These are phyloP conservation scores for Anarrhichthys ocellatus DNA, from an alignment of 2,113 vertebrate genomes.

Conservation along the genomic window DNA sequence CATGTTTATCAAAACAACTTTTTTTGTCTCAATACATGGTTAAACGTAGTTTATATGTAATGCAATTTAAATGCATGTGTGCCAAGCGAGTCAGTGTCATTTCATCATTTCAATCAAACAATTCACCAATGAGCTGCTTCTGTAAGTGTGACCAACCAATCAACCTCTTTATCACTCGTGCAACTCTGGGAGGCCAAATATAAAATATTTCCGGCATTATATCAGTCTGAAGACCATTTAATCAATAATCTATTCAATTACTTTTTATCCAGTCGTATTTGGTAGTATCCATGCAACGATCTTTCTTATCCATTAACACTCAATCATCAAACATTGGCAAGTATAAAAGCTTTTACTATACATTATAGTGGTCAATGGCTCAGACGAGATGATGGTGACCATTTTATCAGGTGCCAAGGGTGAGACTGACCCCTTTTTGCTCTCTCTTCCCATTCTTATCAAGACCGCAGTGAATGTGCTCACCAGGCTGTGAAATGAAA, in stretches of 20 bases:
- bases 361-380: constrained; percentile 31
- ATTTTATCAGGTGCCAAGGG: constrained; percentile 26
- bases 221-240: background rate
- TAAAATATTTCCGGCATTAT: background rate
- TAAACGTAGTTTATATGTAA: background rate
- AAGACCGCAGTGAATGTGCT: constrained; percentile 70
- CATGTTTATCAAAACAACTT: background rate
- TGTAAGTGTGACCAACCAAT: background rate
- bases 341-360: constrained; percentile 8
- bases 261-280: background rate
- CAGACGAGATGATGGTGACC: constrained; percentile 16
- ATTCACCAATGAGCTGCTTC: background rate
- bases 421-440: constrained; percentile 50
- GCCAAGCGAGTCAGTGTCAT: background rate
- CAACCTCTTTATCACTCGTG: background rate
- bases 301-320: background rate
- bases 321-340: constrained; percentile 11
- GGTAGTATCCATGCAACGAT: background rate
- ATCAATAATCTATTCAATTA: background rate
- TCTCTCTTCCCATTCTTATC: constrained; percentile 52
- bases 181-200: background rate
- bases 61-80: background rate
- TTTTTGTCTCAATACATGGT: background rate
- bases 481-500: constrained; percentile 81
- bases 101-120: background rate